These are phyloP conservation scores for Gymnothorax reevesii DNA, from an alignment of 2,797 vertebrate genomes.

Conservation along the genomic window DNA sequence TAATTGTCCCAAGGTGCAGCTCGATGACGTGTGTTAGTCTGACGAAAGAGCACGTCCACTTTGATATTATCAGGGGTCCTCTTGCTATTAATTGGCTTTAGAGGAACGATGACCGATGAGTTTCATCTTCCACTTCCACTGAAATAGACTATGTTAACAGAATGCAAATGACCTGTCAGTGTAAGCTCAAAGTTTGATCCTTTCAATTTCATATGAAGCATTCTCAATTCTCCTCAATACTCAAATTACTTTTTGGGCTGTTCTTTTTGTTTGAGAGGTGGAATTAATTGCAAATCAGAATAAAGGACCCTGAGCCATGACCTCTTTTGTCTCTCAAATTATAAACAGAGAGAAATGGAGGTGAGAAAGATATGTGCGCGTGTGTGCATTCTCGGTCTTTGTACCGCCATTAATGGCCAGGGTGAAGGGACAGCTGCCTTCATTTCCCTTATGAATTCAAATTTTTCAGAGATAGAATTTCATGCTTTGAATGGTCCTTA, in stretches of 20 bases:
- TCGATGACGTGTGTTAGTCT: constrained; percentile 39
- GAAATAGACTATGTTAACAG: constrained; percentile 60
- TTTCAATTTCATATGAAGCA: constrained; percentile 55
- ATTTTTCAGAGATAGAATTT: constrained; percentile 17
- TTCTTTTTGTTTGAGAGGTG: constrained; percentile 63
- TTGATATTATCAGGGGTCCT: constrained; percentile 42
- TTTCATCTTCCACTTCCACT: constrained; percentile 45
- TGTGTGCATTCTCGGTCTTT: constrained; percentile 8
- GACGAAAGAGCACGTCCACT: constrained; percentile 44
- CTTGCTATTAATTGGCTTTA: constrained; percentile 51
- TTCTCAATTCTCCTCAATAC: constrained; percentile 41
- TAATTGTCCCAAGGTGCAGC: constrained; percentile 27
- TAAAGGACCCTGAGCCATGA: constrained; percentile 49
- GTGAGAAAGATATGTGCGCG: constrained; percentile 43
- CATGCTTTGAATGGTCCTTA: constrained; percentile 30
- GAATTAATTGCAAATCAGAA: constrained; percentile 65
- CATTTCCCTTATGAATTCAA: constrained; percentile 20
- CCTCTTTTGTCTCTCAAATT: constrained; percentile 51
- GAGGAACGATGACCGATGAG: constrained; percentile 34
- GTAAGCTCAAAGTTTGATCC: constrained; percentile 64
- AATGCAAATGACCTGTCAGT: constrained; percentile 56
- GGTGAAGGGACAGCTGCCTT: not conserved
- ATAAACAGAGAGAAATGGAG: constrained; percentile 44
- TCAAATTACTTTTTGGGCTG: constrained; percentile 51
- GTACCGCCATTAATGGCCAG: constrained; percentile 2